A percentile compares a stretch with the other conserved stretches of the same genome.
These are phyloP conservation scores for Nesidiocoris tenuis DNA, from an alignment of 2,888 invertebrate genomes.

Conservation along the genomic window DNA sequence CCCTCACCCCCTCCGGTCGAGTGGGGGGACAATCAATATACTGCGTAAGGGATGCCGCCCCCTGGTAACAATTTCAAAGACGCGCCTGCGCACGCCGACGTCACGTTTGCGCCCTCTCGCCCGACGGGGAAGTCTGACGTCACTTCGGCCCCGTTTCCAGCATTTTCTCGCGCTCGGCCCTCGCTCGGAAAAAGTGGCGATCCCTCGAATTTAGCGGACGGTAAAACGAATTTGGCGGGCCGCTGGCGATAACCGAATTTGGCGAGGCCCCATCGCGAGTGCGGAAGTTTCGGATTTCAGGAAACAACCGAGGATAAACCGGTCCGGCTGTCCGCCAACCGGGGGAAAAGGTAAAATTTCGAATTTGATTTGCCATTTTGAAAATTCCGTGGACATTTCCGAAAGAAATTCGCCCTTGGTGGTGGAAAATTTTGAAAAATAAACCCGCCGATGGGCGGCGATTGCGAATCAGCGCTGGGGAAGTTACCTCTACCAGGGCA, in stretches of 20 bases:
- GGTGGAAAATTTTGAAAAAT: no score
- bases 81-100: not conserved
- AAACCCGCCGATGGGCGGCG: no score
- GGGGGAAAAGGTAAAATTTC: slow-evolving; percentile 4
- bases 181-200: not conserved
- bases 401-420: no score
- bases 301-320: slow-evolving; percentile 5
- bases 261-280: not conserved
- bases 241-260: not conserved
- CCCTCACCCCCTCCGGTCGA: not conserved
- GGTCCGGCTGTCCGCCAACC: slow-evolving; percentile 10
- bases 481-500: no score
- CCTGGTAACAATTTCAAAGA: not conserved
- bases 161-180: not conserved
- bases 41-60: not conserved
- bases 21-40: not conserved
- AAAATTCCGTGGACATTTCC: no score
- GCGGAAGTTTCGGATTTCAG: not conserved
- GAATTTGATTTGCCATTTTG: no score
- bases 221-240: not conserved
- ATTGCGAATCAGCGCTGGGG: no score
- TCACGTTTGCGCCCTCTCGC: not conserved
- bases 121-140: not conserved
- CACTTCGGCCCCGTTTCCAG: not conserved
- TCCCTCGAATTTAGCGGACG: not conserved